Conservation (phyloP, 64 coral and sea anemone species). For the Montipora cactus region DNA sequence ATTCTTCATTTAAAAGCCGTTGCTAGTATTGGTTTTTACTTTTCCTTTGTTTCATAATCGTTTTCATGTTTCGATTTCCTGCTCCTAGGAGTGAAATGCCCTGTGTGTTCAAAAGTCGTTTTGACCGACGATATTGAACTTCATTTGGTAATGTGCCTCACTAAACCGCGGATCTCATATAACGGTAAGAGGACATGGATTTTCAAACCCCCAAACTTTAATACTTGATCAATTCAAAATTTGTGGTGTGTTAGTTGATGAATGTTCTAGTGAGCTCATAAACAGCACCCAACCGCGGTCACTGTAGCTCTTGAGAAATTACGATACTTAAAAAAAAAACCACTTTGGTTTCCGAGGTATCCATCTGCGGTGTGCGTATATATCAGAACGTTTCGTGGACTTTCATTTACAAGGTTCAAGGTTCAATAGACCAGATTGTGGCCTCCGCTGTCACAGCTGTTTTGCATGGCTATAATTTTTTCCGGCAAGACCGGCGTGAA, state of each 20-base stretch:
- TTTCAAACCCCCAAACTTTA: too few relatives aligned
- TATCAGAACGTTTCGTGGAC: background rate
- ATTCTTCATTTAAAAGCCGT: conserved; percentile 5
- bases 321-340: background rate
- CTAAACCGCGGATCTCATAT: conserved; percentile 95
- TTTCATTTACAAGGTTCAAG: background rate
- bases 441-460: background rate
- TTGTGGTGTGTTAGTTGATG: background rate
- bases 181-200: conserved; percentile 74
- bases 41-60: background rate
- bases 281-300: background rate
- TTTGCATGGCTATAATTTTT: background rate
- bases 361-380: background rate
- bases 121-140: conserved; percentile 92
- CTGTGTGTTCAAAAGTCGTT: conserved; percentile 96
- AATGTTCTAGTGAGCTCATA: background rate
- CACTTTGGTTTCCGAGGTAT: background rate
- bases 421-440: background rate
- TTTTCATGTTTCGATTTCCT: conserved; percentile 36
- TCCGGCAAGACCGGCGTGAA: background rate
- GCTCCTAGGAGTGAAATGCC: conserved; percentile 91
- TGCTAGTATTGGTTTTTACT: background rate
- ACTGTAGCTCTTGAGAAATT: background rate
- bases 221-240: too few relatives aligned
- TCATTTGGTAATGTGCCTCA: conserved; percentile 97